These are phyloP conservation scores for Anas capensis DNA, from an alignment of 2,797 vertebrate species.

Conservation along the genomic window DNA sequence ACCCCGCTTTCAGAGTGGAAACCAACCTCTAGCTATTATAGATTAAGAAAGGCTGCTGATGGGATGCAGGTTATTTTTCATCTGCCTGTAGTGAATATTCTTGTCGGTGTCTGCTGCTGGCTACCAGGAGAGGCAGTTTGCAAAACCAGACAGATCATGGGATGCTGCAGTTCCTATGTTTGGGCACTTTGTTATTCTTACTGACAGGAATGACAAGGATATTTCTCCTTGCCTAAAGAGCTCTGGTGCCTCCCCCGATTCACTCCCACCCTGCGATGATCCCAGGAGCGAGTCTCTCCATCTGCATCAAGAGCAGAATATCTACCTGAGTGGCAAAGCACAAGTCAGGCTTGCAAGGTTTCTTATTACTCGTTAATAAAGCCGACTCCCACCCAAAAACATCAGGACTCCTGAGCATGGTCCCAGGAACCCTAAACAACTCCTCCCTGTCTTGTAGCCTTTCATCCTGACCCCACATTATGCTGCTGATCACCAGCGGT, in stretches of 20 bases:
- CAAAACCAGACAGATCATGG: background rate
- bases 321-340: background rate
- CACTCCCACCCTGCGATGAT: background rate
- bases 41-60: background rate
- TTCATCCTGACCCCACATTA: background rate
- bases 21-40: background rate
- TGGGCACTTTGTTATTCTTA: background rate
- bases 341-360: background rate
- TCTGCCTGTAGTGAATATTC: background rate
- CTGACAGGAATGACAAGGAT: background rate
- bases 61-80: background rate
- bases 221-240: background rate
- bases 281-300: background rate
- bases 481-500: background rate
- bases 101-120: background rate
- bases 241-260: background rate
- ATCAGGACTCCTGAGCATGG: background rate
- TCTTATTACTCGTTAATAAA: background rate
- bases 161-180: background rate
- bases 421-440: background rate
- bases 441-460: background rate
- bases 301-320: background rate
- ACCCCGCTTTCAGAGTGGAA: background rate
- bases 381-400: background rate
- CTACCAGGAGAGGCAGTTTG: background rate